A percentile compares a stretch with the other conserved stretches of the same genome.
phyloP scores from a whole-genome alignment of 2,113 vertebrate genomes.

The Indri indri region DNA sequence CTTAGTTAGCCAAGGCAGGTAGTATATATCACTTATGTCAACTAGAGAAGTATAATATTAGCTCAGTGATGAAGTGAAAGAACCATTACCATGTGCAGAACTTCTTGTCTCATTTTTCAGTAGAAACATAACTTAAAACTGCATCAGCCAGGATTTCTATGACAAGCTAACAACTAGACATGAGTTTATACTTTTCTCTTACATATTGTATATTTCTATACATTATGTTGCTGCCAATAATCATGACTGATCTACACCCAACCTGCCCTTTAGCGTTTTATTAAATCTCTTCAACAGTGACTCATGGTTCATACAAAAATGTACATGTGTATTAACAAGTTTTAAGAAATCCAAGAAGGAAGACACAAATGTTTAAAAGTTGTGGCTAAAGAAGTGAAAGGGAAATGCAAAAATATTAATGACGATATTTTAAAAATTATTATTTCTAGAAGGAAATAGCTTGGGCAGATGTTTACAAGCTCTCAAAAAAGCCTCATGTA shows the following conservation, averaged over 20 bases:
- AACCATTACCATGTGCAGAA: neutral
- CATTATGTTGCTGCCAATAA: conserved; percentile 93
- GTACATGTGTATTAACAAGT: conserved; percentile 96
- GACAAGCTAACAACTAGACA: conserved; percentile 82
- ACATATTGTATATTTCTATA: conserved; percentile 89
- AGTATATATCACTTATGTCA: neutral
- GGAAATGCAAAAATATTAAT: conserved; percentile 58
- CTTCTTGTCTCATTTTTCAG: conserved; percentile 15
- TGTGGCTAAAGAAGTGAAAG: conserved; percentile 71
- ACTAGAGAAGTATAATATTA: neutral
- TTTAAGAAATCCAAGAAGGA: conserved; percentile 82
- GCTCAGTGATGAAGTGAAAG: neutral
- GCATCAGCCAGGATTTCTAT: conserved; percentile 68
- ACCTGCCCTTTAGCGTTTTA: conserved; percentile 94
- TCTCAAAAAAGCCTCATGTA: neutral
- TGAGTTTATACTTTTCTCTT: conserved; percentile 87
- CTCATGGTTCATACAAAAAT: conserved; percentile 92
- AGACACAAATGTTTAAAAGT: conserved; percentile 71
- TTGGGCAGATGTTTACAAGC: neutral
- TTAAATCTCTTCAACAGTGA: conserved; percentile 92
- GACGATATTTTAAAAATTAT: conserved; percentile 7
- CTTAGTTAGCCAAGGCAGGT: neutral
- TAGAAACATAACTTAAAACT: neutral
- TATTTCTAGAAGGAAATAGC: conserved; percentile 68
- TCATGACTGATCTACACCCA: conserved; percentile 95